phyloP scores from a whole-genome alignment of 2,888 invertebrate genomes.

The Ditula angustiorana region DNA sequence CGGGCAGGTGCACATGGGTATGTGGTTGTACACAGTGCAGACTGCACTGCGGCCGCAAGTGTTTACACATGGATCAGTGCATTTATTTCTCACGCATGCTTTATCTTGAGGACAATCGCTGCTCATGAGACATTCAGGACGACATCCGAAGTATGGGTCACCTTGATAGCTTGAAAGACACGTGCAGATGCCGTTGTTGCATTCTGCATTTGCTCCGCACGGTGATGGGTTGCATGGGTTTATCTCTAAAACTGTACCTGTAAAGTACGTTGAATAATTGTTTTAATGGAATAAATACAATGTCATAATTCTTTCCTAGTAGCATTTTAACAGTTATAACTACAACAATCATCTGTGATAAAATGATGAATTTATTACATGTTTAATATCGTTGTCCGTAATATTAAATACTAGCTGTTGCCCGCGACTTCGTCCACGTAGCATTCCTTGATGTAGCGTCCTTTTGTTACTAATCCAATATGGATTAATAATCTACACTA shows the following conservation, averaged over 20 bases:
- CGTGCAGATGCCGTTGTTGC: conserved; percentile 88
- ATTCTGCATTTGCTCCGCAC: conserved; percentile 90
- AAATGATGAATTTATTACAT: no score
- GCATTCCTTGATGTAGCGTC: no score
- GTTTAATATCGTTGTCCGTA: no score
- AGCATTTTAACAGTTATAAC: no score
- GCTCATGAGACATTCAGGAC: conserved; percentile 92
- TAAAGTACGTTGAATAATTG: no score
- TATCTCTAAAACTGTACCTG: conserved; percentile 59
- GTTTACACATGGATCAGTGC: conserved; percentile 91
- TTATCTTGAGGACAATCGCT: conserved; percentile 89
- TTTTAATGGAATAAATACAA: background rate
- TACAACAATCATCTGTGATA: no score
- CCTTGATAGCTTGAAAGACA: conserved; percentile 91
- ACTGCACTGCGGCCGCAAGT: conserved; percentile 91
- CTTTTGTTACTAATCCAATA: no score
- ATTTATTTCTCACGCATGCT: conserved; percentile 90
- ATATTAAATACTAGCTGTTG: no score
- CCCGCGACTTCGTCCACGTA: no score
- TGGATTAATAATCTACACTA: no score
- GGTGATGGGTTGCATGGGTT: conserved; percentile 88
- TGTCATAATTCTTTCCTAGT: conserved; percentile 12
- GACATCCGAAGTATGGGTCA: conserved; percentile 91
- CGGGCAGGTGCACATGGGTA: conserved; percentile 86
- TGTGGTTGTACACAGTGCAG: conserved; percentile 89